Evolutionary conservation across 2,113 vertebrate genomes (phyloP).

Genomic region (Petroica traversi): DNA sequence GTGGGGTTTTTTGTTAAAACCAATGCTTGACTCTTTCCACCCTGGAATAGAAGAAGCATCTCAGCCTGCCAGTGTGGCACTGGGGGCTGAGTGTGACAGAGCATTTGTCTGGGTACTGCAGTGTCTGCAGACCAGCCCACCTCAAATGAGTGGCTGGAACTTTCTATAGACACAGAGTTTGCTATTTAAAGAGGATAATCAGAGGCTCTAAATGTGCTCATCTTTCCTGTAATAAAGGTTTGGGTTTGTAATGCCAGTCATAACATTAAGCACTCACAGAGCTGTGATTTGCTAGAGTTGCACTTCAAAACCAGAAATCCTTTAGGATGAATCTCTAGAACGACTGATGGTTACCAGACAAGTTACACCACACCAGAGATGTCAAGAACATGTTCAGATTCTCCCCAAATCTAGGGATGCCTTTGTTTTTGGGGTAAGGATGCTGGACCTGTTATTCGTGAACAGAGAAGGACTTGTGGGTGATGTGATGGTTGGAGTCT

Average conservation of each 20-base stretch:
- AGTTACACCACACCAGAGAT: neutral
- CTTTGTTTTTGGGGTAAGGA: neutral
- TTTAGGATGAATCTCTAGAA: neutral
- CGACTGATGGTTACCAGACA: neutral
- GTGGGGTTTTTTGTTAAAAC: neutral
- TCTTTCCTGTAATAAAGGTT: neutral
- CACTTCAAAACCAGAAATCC: neutral
- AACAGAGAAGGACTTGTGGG: neutral
- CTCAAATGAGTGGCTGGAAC: constrained; percentile 25
- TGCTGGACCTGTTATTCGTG: neutral
- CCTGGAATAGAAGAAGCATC: neutral
- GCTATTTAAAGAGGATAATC: constrained; percentile 31
- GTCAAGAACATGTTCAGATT: neutral
- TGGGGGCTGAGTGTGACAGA: neutral
- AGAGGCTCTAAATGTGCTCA: neutral
- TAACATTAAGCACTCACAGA: neutral
- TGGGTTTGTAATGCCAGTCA: neutral
- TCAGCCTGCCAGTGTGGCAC: neutral
- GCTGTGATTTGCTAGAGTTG: neutral
- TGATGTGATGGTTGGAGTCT: neutral
- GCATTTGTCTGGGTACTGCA: neutral
- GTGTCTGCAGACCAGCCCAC: neutral
- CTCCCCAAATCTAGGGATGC: neutral
- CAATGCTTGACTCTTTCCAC: neutral
- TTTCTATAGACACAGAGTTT: neutral